phyloP scores from a whole-genome alignment of 2,113 vertebrate genomes.

The Sylvilagus bachmani region DNA sequence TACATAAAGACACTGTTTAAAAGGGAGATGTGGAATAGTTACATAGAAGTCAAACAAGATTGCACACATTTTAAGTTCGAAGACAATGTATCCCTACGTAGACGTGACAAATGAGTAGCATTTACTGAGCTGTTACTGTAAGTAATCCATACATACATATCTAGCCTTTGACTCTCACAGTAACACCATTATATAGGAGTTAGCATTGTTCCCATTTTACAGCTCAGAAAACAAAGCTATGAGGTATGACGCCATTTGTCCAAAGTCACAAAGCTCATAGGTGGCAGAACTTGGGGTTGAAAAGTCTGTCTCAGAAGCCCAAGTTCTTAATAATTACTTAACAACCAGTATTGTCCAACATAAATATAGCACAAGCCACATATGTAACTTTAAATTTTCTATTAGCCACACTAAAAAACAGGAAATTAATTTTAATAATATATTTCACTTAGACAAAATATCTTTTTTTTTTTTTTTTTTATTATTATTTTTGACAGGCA shows the following conservation, averaged over 20 bases:
- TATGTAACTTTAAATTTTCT: not conserved
- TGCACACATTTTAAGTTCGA: not conserved
- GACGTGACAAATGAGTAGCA: not conserved
- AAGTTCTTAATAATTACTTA: not conserved
- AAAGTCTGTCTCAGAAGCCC: not conserved
- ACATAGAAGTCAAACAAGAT: not conserved
- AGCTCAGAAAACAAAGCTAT: not conserved
- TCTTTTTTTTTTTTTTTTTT: too few relatives aligned
- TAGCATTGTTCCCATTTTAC: not conserved
- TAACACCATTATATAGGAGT: not conserved
- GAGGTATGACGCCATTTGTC: not conserved
- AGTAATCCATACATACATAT: not conserved
- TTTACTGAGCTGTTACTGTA: not conserved
- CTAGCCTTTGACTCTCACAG: not conserved
- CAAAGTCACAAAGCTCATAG: not conserved
- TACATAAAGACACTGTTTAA: not conserved
- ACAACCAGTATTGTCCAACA: not conserved
- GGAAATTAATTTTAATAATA: not conserved
- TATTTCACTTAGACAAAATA: not conserved
- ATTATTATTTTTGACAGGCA: too few relatives aligned
- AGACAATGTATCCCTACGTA: not conserved
- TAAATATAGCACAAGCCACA: not conserved
- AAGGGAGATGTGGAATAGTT: not conserved
- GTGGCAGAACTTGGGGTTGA: not conserved
- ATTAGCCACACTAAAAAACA: constrained; percentile 5